phyloP scores from a whole-genome alignment of 2,113 vertebrate genomes.

The Heteronetta atricapilla region DNA sequence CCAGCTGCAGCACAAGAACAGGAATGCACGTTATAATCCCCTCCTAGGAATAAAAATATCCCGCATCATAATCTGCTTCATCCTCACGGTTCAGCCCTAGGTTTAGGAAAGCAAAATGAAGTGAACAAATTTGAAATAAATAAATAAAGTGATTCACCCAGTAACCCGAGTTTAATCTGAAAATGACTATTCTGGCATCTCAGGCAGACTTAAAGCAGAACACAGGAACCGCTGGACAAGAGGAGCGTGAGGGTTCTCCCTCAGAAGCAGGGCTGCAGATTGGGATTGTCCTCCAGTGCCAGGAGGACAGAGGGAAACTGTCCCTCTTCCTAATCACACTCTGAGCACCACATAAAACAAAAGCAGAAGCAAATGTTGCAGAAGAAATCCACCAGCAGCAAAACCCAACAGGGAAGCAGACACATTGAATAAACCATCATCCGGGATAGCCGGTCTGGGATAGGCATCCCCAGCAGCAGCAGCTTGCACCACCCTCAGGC shows the following conservation, averaged over 20 bases:
- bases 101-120: not conserved
- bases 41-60: slow-evolving; percentile 41
- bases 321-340: not conserved
- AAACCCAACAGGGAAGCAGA: not conserved
- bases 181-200: not conserved
- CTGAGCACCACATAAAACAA: not conserved
- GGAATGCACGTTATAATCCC: slow-evolving; percentile 25
- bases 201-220: not conserved
- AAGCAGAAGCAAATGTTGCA: not conserved
- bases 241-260: not conserved
- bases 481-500: not conserved
- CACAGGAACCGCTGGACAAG: not conserved
- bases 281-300: not conserved
- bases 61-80: not conserved
- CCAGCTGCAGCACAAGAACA: not conserved
- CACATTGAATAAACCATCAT: rapidly evolving
- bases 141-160: not conserved
- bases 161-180: not conserved
- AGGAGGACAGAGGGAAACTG: not conserved
- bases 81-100: not conserved
- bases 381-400: not conserved
- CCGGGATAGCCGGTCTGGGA: not conserved
- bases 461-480: not conserved
- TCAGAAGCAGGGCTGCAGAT: not conserved
- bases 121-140: rapidly evolving